These are phyloP conservation scores for Aelia acuminata DNA, from an alignment of 2,888 invertebrate genomes.

Conservation along the genomic window DNA sequence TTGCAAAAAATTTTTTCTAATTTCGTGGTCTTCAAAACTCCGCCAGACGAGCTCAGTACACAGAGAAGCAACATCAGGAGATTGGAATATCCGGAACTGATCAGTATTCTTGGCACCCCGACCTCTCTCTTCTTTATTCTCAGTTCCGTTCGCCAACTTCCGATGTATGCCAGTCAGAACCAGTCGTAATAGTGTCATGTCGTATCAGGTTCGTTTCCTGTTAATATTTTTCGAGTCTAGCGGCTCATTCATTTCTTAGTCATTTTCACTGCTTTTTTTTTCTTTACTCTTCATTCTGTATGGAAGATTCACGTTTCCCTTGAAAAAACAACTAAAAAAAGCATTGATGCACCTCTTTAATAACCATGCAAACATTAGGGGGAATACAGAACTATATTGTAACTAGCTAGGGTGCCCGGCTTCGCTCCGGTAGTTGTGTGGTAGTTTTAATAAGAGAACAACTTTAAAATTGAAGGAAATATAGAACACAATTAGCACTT, in stretches of 20 bases:
- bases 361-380: no score
- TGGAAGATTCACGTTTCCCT: no score
- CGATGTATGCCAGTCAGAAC: conserved; percentile 18
- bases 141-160: background rate
- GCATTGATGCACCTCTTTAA: no score
- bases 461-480: no score
- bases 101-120: background rate
- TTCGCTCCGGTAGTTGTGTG: no score
- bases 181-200: background rate
- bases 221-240: background rate
- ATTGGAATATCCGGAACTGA: background rate
- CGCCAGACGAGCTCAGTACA: background rate
- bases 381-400: no score
- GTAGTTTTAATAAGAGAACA: no score
- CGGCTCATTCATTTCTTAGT: background rate
- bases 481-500: no score
- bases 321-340: no score
- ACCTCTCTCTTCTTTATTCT: conserved; percentile 5
- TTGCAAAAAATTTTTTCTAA: background rate
- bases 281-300: no score
- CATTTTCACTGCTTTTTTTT: background rate
- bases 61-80: background rate
- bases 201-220: conserved; percentile 1
- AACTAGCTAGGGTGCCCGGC: no score
- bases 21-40: background rate